phyloP scores from a whole-genome alignment of 2,113 vertebrate species.

The Solenodon paradoxus region DNA sequence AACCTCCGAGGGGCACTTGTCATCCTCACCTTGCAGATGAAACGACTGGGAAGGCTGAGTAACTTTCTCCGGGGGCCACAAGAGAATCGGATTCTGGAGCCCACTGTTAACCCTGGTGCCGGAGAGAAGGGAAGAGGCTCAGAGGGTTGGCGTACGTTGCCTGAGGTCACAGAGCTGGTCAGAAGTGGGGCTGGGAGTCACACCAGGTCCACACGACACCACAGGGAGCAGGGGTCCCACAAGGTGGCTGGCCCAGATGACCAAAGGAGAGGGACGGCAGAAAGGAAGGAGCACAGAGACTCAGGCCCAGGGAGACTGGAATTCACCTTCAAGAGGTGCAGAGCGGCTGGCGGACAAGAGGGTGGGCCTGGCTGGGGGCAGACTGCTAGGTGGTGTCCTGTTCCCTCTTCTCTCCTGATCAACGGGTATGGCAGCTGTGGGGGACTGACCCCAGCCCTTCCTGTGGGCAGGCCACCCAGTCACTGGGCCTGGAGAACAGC shows the following conservation, averaged over 20 bases:
- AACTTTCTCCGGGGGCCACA: neutral
- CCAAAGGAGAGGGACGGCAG: accelerated
- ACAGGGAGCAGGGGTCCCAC: neutral
- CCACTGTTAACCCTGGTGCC: neutral
- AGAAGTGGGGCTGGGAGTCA: neutral
- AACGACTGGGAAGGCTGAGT: neutral
- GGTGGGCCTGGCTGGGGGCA: neutral
- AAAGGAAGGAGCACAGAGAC: neutral
- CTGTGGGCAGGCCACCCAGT: neutral
- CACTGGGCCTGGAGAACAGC: neutral
- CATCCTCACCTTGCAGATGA: neutral
- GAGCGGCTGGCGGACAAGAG: neutral
- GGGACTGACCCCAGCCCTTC: neutral
- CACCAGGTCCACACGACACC: neutral
- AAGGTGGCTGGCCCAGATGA: neutral
- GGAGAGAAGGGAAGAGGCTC: neutral
- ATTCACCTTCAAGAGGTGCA: neutral
- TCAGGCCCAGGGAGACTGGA: neutral
- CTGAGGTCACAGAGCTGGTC: neutral
- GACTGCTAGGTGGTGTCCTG: neutral
- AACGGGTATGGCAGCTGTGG: neutral
- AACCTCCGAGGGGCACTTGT: neutral
- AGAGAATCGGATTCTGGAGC: neutral
- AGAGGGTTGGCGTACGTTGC: too few species aligned
- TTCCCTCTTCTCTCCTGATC: neutral